Evolutionary conservation across 2,888 invertebrate genomes (phyloP), one percentile per base, ranked within the genome.

Genomic region (Pelosia muscerda): DNA sequence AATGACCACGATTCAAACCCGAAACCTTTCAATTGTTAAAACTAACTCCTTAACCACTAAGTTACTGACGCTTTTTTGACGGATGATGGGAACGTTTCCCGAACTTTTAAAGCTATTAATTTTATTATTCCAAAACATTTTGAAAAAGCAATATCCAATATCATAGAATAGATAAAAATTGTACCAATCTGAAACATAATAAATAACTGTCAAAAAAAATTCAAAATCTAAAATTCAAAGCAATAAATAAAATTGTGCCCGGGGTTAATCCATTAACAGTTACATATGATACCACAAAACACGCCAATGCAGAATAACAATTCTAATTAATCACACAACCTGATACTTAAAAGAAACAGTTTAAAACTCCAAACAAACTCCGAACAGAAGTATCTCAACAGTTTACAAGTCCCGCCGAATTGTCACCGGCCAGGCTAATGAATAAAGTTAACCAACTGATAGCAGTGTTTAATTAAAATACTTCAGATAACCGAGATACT

Each of bases 391-490:
- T 78, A 80, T 73, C 73, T 71, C 55, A 72, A 71, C 71, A 65
- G 49, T 62, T 68, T 55, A 63, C 62, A 81, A 76, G 65, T 70
- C 69, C 75, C 73, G 73, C 78, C 79, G 74, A 83, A 81, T 78
- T 78, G 81, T 80, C 81, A 75, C 66, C 72, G 77, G 75, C 77
- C 68, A 59, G 58, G 72, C 81, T 88, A 89, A 89, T 89, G 85
- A 89, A 89, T 86, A 89, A 89, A 89, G 87, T 89, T 89, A 85
- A 87, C 82, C 81, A 87, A 85, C 85, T 81, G 84, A 85, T 87
- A 84, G 74, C 79, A 81, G 70, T 78, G 77, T 87, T 85, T 87
- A 84, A 89, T 89, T 88, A 86, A 86, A 86, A 85, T 82, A 83
- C 78, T 73, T 68, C 31, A 71, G 71, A 75, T 72, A 75, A 58